Percentiles rank a stretch among this genome's conserved stretches.
phyloP scores from a whole-genome alignment of 2,888 invertebrate species.

The Zhuqinia jingwanae region DNA sequence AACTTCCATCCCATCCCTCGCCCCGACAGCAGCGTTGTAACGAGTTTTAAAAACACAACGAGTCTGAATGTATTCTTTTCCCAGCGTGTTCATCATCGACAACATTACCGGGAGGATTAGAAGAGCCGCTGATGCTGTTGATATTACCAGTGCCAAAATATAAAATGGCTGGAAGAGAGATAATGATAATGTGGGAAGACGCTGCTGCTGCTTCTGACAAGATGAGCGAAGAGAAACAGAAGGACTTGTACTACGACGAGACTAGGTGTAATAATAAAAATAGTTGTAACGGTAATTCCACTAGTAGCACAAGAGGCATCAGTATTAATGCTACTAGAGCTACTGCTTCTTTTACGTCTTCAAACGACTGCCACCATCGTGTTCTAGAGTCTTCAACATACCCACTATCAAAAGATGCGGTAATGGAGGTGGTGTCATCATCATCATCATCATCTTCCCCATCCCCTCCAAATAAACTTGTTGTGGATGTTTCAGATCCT shows the following conservation, averaged over 20 bases:
- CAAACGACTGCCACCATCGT: constrained; percentile 45
- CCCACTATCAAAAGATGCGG: not conserved
- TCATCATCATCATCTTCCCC: constrained; percentile 5
- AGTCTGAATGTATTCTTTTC: constrained; percentile 64
- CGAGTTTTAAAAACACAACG: not conserved
- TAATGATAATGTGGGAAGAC: constrained; percentile 16
- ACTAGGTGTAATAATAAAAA: not conserved
- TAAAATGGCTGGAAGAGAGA: constrained; percentile 59
- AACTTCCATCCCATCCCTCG: not conserved
- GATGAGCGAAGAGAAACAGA: not conserved
- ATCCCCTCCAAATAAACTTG: constrained; percentile 38
- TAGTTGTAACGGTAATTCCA: not conserved
- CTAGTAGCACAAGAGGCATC: not conserved
- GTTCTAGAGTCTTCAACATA: constrained; percentile 13
- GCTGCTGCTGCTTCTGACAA: not conserved
- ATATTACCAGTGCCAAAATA: constrained; percentile 70
- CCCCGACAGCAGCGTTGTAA: not conserved
- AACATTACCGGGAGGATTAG: constrained; percentile 4
- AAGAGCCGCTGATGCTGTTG: too few relatives aligned
- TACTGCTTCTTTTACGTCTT: too few relatives aligned
- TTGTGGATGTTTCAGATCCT: constrained; percentile 46
- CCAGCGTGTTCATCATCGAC: constrained; percentile 31
- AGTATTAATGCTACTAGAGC: constrained; percentile 29
- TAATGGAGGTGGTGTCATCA: constrained; percentile 17
- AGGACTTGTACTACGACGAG: not conserved